These are phyloP conservation scores for Chrysaora quinquecirrha DNA, from an alignment of 30 jellyfish, hydroid and myxozoan species.

Conservation along the genomic window DNA sequence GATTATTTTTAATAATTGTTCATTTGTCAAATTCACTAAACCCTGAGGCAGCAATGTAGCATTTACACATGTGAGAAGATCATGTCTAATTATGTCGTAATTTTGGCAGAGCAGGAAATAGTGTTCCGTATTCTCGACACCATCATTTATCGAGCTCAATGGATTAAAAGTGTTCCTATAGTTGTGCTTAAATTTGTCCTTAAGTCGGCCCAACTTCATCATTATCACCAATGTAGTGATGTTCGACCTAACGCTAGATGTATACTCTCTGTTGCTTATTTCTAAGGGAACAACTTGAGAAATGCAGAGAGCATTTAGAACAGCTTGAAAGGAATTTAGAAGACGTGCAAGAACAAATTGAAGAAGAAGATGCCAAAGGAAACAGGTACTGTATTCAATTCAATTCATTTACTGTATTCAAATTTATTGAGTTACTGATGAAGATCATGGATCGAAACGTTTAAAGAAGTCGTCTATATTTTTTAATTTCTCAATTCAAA, in stretches of 20 bases:
- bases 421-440: too few species aligned
- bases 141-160: too few species aligned
- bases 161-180: slow-evolving; percentile 13
- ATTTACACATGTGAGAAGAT: slow-evolving; percentile 12
- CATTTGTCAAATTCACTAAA: slow-evolving; percentile 1
- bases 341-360: slow-evolving; percentile 71
- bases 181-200: slow-evolving; percentile 13
- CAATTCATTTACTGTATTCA: too few species aligned
- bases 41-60: slow-evolving; percentile 25
- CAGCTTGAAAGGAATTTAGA: slow-evolving; percentile 57
- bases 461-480: too few species aligned
- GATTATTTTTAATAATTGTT: background rate
- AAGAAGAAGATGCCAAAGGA: slow-evolving; percentile 84
- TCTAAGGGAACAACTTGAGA: slow-evolving; percentile 83
- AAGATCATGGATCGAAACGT: too few species aligned
- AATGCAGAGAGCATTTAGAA: slow-evolving; percentile 68
- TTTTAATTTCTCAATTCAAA: background rate
- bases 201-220: too few species aligned
- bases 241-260: too few species aligned
- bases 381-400: too few species aligned
- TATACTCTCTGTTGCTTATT: too few species aligned
- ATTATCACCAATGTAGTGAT: too few species aligned
- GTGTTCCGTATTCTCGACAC: slow-evolving; percentile 41
- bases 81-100: slow-evolving; percentile 10
- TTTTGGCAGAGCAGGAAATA: slow-evolving; percentile 37